Conservation (phyloP, 2,888 invertebrate genomes). For the Cephus pulcher region DNA sequence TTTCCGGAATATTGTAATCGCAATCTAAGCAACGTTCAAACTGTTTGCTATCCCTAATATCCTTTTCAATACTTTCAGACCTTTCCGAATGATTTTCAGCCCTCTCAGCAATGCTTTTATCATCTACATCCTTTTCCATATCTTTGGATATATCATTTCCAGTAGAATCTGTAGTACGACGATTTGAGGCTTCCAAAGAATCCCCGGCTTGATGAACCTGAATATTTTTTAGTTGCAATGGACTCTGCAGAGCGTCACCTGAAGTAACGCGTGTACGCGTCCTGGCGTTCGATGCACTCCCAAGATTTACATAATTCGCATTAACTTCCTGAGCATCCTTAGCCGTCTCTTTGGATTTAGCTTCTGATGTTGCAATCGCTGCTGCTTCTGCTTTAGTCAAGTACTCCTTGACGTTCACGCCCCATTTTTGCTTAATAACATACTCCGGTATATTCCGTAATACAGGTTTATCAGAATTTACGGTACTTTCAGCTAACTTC, state of each 20-base stretch:
- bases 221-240: background rate
- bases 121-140: background rate
- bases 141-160: background rate
- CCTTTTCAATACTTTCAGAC: background rate
- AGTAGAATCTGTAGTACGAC: background rate
- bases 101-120: background rate
- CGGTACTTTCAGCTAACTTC: conserved; percentile 30
- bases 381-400: conserved; percentile 13
- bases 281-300: background rate
- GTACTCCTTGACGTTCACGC: conserved; percentile 28
- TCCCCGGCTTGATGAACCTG: background rate
- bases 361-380: background rate
- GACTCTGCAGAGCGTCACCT: background rate
- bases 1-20: conserved; percentile 36
- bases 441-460: conserved; percentile 26
- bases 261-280: background rate
- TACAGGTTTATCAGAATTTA: conserved; percentile 12
- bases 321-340: background rate
- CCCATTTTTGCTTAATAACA: conserved; percentile 35
- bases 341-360: background rate
- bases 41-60: background rate
- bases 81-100: background rate
- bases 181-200: background rate
- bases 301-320: background rate
- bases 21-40: conserved; percentile 15